Base-by-base conservation (phyloP, 2,888 invertebrate species). In the Criorhina ranunculi region DNA sequence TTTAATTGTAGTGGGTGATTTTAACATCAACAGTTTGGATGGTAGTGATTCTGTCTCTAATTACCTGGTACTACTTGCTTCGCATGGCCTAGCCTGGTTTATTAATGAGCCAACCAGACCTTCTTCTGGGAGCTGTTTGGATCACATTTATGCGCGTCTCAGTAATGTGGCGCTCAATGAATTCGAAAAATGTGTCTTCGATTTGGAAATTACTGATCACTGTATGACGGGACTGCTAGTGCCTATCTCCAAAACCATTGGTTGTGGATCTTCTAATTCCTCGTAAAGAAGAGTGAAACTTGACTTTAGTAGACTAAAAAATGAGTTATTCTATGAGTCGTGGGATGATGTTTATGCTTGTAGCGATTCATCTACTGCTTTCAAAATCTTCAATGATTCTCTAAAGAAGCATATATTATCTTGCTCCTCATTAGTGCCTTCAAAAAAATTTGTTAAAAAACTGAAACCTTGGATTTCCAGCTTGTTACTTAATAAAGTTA, bases 61-160 rank as follows among this genome's bases (percentile, higher is more conserved):
- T 5, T 57, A 44, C 29, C 44, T 37, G 17, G 29, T 42, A 1
- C 17, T 42, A n/a, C 31, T 67, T 11, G 51, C 66, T 5, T 66
- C 66, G 7, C 31, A 53, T 42, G 66, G 69, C 3, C 44, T 57
- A 66, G 53, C n/a, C n/a, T n/a, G n/a, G n/a, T n/a, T n/a, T n/a
- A n/a, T n/a, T n/a, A n/a, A n/a, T n/a, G n/a, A n/a, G n/a, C 51
- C 24, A 37, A 37, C 51, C 1, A 12, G 66, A 4, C 1, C 24
- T 37, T 37, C 17, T n/a, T 67, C 53, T n/a, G 53, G 44, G 11
- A 55, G 19, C n/a, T n/a, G n/a, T n/a, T 33, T 67, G 19, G 55
- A 67, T n/a, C 67, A 55, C 29, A 67, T 67, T 1, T 17, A 67
- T 44, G 53, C 17, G 7, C 55, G 53, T 31, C 55, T 51, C n/a